Evolutionary conservation across 2,888 invertebrate species (phyloP).

Genomic region (Troglohyphantes excavatus): DNA sequence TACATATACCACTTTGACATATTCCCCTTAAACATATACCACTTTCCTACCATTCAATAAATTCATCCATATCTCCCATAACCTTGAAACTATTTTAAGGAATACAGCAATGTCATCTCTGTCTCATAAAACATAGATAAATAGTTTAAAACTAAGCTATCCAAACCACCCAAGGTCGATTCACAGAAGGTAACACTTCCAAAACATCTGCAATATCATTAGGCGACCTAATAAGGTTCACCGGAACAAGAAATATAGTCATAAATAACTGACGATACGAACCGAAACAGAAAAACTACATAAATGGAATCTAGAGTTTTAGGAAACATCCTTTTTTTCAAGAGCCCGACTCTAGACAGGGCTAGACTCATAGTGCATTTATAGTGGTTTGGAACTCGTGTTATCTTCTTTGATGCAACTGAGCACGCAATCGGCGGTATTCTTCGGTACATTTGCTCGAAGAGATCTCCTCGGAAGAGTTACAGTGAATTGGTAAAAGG

Average conservation of each 20-base stretch:
- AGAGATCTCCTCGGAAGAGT: constrained; percentile 2
- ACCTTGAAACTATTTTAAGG: too few relatives aligned
- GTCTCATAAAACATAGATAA: too few relatives aligned
- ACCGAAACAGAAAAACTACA: background rate
- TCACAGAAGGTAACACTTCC: background rate
- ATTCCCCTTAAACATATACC: too few relatives aligned
- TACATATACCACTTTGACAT: too few relatives aligned
- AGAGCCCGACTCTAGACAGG: background rate
- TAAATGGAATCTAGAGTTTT: constrained; percentile 16
- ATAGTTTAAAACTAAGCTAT: too few relatives aligned
- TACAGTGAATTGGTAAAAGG: background rate
- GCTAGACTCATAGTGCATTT: constrained; percentile 13
- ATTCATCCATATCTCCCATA: too few relatives aligned
- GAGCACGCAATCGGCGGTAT: constrained; percentile 34
- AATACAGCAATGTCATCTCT: too few relatives aligned
- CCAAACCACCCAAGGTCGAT: background rate
- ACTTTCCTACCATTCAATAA: too few relatives aligned
- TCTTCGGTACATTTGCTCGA: constrained; percentile 14
- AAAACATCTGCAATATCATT: background rate
- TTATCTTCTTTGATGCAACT: constrained; percentile 27
- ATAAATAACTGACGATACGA: constrained; percentile 29
- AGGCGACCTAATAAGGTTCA: constrained; percentile 10
- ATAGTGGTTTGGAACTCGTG: constrained; percentile 16
- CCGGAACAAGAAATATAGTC: background rate
- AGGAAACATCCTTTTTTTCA: background rate